Percentiles rank a stretch among this genome's conserved stretches.
These are phyloP conservation scores for Parapristionchus giblindavisi DNA, from an alignment of 2,888 invertebrate genomes.

Conservation along the genomic window DNA sequence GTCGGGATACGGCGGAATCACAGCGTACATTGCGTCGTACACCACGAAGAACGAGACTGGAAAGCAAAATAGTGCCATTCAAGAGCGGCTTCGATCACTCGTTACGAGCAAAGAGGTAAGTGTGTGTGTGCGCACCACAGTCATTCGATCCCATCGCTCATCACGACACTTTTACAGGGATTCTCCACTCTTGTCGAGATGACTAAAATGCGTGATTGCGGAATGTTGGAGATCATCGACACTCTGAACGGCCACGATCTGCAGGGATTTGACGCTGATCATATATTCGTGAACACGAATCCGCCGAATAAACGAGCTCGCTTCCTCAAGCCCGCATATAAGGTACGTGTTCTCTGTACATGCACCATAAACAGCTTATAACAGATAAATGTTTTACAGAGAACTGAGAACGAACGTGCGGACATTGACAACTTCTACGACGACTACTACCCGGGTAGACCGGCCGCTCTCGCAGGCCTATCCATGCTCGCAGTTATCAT, in stretches of 20 bases:
- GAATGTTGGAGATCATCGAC: conserved; percentile 6
- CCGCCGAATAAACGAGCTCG: not conserved
- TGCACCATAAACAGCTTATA: too few relatives aligned
- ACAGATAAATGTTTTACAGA: too few relatives aligned
- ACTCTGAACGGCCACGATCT: not conserved
- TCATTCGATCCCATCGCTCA: too few relatives aligned
- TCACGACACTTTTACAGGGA: too few relatives aligned
- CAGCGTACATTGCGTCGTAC: conserved; percentile 35
- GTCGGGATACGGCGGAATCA: too few relatives aligned
- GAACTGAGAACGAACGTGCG: not conserved
- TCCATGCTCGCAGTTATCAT: too few relatives aligned
- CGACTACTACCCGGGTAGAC: too few relatives aligned
- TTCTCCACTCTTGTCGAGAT: not conserved
- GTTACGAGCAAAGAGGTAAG: not conserved
- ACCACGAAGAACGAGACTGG: conserved; percentile 28
- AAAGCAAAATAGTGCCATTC: conserved; percentile 1
- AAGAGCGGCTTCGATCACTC: not conserved
- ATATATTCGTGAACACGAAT: not conserved
- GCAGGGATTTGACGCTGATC: not conserved
- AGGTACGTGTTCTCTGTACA: too few relatives aligned
- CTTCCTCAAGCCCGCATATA: not conserved
- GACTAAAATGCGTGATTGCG: conserved; percentile 5
- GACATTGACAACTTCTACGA: too few relatives aligned
- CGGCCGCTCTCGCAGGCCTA: too few relatives aligned
- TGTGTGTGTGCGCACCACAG: too few relatives aligned